These are phyloP conservation scores for Todiramphus saurophagus DNA, from an alignment of 2,113 vertebrate genomes.

Conservation along the genomic window DNA sequence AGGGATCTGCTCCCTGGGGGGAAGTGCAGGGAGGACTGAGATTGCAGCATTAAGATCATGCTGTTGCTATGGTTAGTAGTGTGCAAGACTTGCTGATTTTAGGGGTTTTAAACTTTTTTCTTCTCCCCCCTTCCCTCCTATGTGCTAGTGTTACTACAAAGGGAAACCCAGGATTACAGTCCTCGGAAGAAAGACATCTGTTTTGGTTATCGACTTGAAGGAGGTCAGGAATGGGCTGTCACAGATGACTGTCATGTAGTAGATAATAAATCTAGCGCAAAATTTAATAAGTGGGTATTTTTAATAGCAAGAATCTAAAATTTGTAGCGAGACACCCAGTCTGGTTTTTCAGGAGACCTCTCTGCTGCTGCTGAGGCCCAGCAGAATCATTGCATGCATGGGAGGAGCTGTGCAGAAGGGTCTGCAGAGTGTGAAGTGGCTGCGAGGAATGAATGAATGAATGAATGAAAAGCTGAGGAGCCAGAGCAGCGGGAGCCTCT, in stretches of 20 bases:
- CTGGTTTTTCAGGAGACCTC: background rate
- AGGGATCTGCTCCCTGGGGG: background rate
- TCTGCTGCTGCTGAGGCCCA: background rate
- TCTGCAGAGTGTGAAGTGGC: background rate
- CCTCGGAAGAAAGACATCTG: background rate
- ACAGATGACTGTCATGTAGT: background rate
- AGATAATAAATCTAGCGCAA: background rate
- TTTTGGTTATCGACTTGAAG: background rate
- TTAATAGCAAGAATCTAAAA: background rate
- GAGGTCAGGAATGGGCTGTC: background rate
- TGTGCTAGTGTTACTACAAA: background rate
- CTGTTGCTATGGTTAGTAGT: conserved; percentile 34
- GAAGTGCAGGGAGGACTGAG: background rate
- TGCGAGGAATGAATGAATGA: background rate
- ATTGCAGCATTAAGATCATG: background rate
- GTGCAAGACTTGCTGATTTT: background rate
- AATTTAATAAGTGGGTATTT: background rate
- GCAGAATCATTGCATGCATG: background rate
- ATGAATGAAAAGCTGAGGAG: background rate
- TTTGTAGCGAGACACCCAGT: background rate
- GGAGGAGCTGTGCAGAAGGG: background rate
- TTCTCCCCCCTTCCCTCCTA: background rate
- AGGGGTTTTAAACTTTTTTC: background rate
- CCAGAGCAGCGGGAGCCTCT: accelerated
- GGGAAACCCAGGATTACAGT: background rate